These are phyloP conservation scores for Charina bottae DNA, from an alignment of 2,113 vertebrate species.

Conservation along the genomic window DNA sequence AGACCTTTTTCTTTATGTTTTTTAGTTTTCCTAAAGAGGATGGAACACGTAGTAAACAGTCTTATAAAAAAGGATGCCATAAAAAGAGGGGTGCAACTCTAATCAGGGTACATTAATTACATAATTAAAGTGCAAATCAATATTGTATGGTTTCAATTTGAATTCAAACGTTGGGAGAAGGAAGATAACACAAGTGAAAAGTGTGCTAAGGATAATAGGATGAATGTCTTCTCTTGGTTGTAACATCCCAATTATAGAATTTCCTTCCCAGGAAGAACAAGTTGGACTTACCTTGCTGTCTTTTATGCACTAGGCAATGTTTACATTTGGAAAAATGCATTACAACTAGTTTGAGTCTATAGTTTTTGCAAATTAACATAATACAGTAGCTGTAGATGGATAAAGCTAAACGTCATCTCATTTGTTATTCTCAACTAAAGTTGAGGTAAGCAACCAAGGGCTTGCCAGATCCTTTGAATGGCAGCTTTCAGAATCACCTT, in stretches of 20 bases:
- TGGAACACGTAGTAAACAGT: not conserved
- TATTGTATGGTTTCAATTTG: not conserved
- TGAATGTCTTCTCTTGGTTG: not conserved
- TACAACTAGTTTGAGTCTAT: not conserved
- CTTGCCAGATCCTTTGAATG: not conserved
- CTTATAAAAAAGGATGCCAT: not conserved
- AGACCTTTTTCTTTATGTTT: not conserved
- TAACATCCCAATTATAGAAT: not conserved
- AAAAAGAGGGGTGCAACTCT: not conserved
- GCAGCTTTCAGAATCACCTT: not conserved
- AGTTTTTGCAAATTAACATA: not conserved
- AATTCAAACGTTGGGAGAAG: not conserved
- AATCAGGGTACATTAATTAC: not conserved
- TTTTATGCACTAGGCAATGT: not conserved
- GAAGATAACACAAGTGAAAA: not conserved
- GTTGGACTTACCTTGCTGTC: not conserved
- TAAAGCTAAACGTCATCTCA: not conserved
- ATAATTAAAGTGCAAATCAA: not conserved
- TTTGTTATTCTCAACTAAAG: not conserved
- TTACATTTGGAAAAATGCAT: not conserved
- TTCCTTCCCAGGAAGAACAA: not conserved
- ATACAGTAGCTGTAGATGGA: not conserved
- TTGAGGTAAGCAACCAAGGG: not conserved
- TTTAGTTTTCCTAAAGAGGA: not conserved
- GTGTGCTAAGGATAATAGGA: not conserved